Conservation (phyloP, 2,797 vertebrate genomes). For the Acanthiza pusilla region DNA sequence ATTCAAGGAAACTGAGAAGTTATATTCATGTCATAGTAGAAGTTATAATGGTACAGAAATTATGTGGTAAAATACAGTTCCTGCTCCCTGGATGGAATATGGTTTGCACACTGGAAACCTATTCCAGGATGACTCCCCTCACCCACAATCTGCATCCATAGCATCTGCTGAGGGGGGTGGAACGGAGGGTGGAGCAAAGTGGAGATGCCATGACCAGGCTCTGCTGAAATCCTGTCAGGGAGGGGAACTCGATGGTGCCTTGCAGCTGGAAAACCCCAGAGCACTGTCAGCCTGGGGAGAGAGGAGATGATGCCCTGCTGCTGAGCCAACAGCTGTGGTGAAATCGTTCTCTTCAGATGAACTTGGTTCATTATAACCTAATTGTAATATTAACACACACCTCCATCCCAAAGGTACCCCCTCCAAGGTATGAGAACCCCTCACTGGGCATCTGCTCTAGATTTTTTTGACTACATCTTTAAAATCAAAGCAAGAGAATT, state of each 20-base stretch:
- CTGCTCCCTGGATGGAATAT: not conserved
- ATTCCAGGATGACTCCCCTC: not conserved
- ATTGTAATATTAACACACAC: not conserved
- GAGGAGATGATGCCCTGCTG: not conserved
- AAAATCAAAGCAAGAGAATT: not conserved
- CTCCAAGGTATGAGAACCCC: not conserved
- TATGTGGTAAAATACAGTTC: not conserved
- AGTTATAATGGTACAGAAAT: not conserved
- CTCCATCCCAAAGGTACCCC: not conserved
- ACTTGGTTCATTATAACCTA: not conserved
- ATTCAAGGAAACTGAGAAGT: not conserved
- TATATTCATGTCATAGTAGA: not conserved
- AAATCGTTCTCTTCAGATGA: not conserved
- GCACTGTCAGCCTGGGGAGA: not conserved
- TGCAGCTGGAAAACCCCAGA: not conserved
- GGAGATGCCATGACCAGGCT: accelerated
- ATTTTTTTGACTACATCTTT: not conserved
- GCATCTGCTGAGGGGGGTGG: not conserved
- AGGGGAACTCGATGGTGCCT: not conserved
- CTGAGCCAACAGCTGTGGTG: not conserved
- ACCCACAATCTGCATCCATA: not conserved
- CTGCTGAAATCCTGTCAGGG: not conserved
- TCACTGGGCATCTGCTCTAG: not conserved
- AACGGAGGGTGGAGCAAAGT: not conserved
- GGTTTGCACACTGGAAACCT: not conserved